phyloP scores from a whole-genome alignment of 2,113 vertebrate genomes.

The Thalassarche chlororhynchos region DNA sequence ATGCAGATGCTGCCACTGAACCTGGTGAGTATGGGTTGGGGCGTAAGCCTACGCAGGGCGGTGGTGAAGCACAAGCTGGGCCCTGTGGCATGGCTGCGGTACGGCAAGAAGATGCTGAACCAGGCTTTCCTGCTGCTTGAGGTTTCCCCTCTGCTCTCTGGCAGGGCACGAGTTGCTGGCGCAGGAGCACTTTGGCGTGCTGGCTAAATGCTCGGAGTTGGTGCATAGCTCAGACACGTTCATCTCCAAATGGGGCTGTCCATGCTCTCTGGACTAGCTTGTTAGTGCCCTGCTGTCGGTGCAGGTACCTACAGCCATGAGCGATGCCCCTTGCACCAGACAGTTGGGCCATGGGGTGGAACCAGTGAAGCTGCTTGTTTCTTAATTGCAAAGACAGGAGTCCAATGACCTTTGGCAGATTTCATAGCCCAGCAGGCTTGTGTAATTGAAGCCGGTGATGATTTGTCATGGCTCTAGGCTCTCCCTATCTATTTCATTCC shows the following conservation, averaged over 20 bases:
- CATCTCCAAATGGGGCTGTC: neutral
- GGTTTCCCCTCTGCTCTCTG: neutral
- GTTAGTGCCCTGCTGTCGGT: neutral
- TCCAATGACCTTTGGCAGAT: constrained; percentile 59
- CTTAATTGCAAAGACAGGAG: constrained; percentile 47
- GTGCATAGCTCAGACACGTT: neutral
- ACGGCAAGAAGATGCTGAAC: neutral
- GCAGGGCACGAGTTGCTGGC: neutral
- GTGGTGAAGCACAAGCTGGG: neutral
- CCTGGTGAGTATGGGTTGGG: neutral
- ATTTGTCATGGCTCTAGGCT: constrained; percentile 56
- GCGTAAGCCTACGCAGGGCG: accelerated
- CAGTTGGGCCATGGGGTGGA: neutral
- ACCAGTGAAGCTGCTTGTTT: neutral
- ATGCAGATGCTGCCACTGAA: neutral
- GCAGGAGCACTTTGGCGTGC: neutral
- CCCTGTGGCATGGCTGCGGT: neutral
- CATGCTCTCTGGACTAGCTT: neutral
- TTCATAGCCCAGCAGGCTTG: constrained; percentile 43
- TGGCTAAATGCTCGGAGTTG: neutral
- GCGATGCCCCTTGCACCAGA: neutral
- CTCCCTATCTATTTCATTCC: constrained; percentile 25
- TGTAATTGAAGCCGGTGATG: constrained; percentile 62
- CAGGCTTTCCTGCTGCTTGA: neutral
- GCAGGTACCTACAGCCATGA: neutral